These are phyloP conservation scores for Bombus confusus DNA, from an alignment of 1,140 invertebrate species.

Conservation along the genomic window DNA sequence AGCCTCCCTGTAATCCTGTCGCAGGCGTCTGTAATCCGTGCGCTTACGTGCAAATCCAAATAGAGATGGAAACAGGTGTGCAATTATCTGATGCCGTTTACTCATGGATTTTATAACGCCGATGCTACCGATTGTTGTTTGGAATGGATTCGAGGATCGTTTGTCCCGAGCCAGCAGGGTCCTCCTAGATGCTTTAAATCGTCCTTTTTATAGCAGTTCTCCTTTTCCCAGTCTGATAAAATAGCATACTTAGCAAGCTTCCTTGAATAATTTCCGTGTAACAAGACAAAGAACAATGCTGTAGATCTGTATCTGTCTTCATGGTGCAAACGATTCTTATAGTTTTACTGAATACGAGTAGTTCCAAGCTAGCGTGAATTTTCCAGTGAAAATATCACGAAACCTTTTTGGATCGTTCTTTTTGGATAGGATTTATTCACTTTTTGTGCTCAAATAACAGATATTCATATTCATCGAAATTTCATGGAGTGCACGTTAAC, in stretches of 20 bases:
- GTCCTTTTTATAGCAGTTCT: not conserved
- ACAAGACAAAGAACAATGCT: not conserved
- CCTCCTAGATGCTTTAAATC: not conserved
- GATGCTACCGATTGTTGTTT: not conserved
- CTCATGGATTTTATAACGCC: constrained; percentile 13
- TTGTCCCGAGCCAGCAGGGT: not conserved
- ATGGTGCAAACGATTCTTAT: no score
- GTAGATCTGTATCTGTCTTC: not conserved
- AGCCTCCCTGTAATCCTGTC: constrained; percentile 18
- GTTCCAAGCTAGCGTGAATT: no score
- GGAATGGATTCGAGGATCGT: not conserved
- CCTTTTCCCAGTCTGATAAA: not conserved
- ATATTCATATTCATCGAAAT: no score
- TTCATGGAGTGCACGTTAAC: no score
- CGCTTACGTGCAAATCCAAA: constrained; percentile 37
- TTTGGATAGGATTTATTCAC: no score
- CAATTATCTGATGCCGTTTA: constrained; percentile 41
- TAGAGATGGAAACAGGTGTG: constrained; percentile 50
- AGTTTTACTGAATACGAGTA: no score
- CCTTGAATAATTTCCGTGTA: not conserved
- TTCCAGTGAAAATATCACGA: no score
- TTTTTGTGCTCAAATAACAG: no score
- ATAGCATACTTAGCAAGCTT: no score
- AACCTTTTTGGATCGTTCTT: no score
- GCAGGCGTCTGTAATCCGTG: constrained; percentile 17